Conservation (phyloP, 1,140 invertebrate species). For the Rhagoletis pomonella region DNA sequence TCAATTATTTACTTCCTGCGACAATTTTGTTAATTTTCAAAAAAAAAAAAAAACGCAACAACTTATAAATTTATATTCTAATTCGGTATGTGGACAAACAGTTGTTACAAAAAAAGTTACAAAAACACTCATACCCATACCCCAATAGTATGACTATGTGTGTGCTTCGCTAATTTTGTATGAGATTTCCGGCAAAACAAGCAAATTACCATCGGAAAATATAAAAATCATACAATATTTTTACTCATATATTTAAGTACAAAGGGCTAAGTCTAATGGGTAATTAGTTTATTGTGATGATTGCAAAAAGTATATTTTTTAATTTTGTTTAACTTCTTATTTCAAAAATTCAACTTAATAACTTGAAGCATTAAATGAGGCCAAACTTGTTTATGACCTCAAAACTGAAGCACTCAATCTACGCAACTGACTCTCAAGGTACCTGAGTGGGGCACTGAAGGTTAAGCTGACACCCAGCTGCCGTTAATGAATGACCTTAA, state of each 20-base stretch:
- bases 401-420: background rate
- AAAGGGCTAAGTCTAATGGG: too few species aligned
- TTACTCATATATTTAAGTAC: too few species aligned
- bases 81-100: background rate
- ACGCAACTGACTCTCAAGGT: background rate
- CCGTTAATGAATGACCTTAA: background rate
- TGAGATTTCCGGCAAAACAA: background rate
- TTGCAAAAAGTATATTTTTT: too few species aligned
- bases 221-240: too few species aligned
- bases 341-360: too few species aligned
- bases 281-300: too few species aligned
- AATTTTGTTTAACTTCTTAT: too few species aligned
- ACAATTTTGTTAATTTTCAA: conserved; percentile 49
- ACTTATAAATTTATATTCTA: conserved; percentile 8
- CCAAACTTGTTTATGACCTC: too few species aligned
- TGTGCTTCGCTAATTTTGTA: background rate
- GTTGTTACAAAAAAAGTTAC: background rate
- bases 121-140: background rate
- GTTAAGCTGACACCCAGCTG: background rate
- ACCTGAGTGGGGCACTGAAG: background rate
- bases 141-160: background rate
- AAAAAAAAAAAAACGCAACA: conserved; percentile 4
- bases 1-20: conserved; percentile 52
- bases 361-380: too few species aligned
- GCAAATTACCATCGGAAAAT: background rate